phyloP scores from a whole-genome alignment of 2,113 vertebrate genomes.

The Crotalus horridus region DNA sequence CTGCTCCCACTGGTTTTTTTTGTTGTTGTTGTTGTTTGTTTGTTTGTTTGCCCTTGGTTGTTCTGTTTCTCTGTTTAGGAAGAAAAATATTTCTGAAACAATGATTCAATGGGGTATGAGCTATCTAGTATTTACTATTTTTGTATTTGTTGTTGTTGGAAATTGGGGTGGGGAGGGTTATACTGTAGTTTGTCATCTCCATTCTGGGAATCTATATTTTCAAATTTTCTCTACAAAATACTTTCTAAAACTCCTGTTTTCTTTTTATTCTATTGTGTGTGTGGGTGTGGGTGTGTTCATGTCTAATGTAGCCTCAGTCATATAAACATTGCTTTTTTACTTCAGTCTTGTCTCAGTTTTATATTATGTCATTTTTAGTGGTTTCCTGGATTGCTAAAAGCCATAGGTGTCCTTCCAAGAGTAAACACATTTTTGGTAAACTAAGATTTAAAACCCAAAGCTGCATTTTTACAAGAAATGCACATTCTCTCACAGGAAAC shows the following conservation, averaged over 20 bases:
- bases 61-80: background rate
- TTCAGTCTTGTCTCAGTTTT: background rate
- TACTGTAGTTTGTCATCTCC: background rate
- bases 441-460: background rate
- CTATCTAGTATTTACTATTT: background rate
- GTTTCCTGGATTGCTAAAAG: background rate
- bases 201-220: background rate
- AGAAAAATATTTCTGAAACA: background rate
- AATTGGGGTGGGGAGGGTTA: background rate
- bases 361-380: background rate
- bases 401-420: background rate
- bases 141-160: background rate
- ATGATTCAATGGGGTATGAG: background rate
- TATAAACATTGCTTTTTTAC: background rate
- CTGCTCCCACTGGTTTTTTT: background rate
- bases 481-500: background rate
- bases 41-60: background rate
- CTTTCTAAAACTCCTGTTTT: background rate
- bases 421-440: background rate
- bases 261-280: background rate
- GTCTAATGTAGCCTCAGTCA: background rate
- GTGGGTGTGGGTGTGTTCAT: background rate
- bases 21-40: too few species aligned
- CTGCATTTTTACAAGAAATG: background rate
- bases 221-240: background rate